Evolutionary conservation across 2,888 invertebrate species (phyloP).

Genomic region (Automeris io): DNA sequence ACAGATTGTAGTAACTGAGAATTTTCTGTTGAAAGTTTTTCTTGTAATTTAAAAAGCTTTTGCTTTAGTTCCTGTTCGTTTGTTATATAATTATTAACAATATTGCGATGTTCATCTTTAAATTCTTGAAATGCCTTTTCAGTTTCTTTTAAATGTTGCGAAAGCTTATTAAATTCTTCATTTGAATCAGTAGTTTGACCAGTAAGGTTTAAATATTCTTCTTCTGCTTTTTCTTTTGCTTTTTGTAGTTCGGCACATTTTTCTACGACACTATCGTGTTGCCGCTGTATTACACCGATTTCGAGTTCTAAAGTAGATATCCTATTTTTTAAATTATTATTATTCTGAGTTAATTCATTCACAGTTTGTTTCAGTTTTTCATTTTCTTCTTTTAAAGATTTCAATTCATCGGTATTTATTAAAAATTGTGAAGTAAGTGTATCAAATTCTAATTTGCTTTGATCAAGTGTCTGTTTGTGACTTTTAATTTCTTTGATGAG

Average conservation of each 20-base stretch:
- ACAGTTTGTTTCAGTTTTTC: conserved; percentile 57
- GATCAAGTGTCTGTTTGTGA: conserved; percentile 61
- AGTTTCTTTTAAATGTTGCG: conserved; percentile 73
- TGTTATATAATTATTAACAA: conserved; percentile 57
- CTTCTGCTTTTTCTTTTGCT: conserved; percentile 77
- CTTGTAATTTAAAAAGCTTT: conserved; percentile 60
- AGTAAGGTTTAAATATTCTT: conserved; percentile 77
- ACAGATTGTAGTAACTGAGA: conserved; percentile 48
- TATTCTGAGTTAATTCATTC: conserved; percentile 53
- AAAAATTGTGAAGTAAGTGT: conserved; percentile 64
- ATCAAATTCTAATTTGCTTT: conserved; percentile 66
- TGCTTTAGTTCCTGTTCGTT: conserved; percentile 68
- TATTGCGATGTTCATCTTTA: conserved; percentile 64
- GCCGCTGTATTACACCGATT: conserved; percentile 76
- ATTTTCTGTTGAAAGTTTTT: conserved; percentile 57
- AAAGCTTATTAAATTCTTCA: conserved; percentile 74
- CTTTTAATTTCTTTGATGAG: conserved; percentile 67
- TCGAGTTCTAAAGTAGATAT: conserved; percentile 69
- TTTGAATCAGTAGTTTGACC: conserved; percentile 78
- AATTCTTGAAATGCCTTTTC: conserved; percentile 75
- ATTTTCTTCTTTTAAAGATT: conserved; percentile 60
- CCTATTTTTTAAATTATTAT: conserved; percentile 53
- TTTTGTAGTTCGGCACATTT: conserved; percentile 75
- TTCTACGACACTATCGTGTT: conserved; percentile 71
- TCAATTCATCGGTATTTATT: conserved; percentile 57